These are phyloP conservation scores for Chrysogorgia sp. DNA, from an alignment of 92 coral and sea anemone species.

Conservation along the genomic window DNA sequence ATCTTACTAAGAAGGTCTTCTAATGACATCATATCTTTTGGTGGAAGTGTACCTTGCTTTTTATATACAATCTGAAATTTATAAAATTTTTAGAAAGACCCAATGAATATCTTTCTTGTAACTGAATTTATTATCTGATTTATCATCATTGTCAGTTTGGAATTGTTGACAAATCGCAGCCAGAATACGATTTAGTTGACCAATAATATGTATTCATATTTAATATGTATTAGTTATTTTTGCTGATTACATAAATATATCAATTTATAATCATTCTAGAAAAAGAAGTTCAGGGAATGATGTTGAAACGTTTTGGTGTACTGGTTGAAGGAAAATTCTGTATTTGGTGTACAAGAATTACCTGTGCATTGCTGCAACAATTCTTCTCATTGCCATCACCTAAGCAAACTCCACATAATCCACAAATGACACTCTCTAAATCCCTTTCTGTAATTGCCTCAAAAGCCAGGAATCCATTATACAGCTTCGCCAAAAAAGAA, in stretches of 20 bases:
- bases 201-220: too few relatives aligned
- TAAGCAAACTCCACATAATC: conserved; percentile 53
- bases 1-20: conserved; percentile 3
- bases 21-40: conserved; percentile 21
- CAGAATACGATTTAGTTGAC: too few relatives aligned
- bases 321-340: too few relatives aligned
- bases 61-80: conserved; percentile 10
- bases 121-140: neutral
- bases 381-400: conserved; percentile 62
- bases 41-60: neutral
- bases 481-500: too few relatives aligned
- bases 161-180: too few relatives aligned
- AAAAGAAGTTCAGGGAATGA: too few relatives aligned
- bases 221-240: too few relatives aligned
- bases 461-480: conserved; percentile 47
- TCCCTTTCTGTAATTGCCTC: conserved; percentile 33
- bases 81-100: neutral
- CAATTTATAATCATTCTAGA: too few relatives aligned
- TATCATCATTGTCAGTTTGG: too few relatives aligned
- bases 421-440: conserved; percentile 43
- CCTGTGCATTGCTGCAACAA: conserved; percentile 57
- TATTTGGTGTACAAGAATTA: conserved; percentile 1
- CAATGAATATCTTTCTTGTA: neutral
- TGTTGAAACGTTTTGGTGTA: too few relatives aligned
- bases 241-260: too few relatives aligned